Conservation (phyloP, 2,797 vertebrate genomes). For the Eospalax fontanierii region DNA sequence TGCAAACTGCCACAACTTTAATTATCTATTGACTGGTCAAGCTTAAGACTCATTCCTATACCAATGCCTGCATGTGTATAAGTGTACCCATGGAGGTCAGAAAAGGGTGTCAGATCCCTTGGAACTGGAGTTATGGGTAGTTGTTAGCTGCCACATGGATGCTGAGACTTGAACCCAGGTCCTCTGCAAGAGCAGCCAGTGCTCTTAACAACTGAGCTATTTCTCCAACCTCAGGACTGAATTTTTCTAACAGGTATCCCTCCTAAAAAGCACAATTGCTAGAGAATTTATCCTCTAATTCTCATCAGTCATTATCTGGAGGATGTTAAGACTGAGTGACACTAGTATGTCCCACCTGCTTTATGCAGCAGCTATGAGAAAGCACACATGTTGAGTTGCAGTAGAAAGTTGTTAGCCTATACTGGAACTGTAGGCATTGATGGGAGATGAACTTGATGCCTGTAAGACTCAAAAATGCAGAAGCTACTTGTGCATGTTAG, state of each 20-base stretch:
- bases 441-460: neutral
- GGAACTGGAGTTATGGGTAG: no score
- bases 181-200: no score
- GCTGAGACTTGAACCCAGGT: no score
- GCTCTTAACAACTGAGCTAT: no score
- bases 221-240: no score
- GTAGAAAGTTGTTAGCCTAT: neutral
- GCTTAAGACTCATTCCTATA: neutral
- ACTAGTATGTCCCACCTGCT: neutral
- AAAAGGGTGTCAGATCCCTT: no score
- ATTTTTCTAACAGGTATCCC: neutral
- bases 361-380: neutral
- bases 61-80: no score
- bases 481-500: neutral
- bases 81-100: no score
- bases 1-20: neutral
- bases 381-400: neutral
- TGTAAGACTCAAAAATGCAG: neutral
- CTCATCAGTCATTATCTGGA: neutral
- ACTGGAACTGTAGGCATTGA: neutral
- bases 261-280: neutral
- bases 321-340: neutral
- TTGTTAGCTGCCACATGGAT: no score
- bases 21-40: neutral
- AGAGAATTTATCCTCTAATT: neutral